Evolutionary conservation across 2,888 invertebrate species (phyloP), one percentile per base, ranked within the genome.

Genomic region (Leptopterna dolabrata): DNA sequence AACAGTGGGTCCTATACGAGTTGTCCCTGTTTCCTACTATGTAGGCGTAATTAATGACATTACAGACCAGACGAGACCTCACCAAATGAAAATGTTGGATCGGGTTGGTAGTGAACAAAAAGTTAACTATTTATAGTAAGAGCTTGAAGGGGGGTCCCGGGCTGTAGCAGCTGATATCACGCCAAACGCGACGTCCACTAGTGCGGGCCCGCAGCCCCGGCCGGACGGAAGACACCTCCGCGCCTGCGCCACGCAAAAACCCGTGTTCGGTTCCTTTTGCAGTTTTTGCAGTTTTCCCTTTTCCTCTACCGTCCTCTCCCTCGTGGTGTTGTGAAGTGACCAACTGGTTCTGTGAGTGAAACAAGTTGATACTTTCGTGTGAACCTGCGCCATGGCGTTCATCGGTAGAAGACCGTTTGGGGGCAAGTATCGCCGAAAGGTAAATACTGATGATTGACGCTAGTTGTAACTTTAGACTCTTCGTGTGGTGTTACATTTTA

Each of bases 61-160:
- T 11, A 27, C 63, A 24, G 63, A 63, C 63, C 13, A 63, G 63
- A 63, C 63, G 24, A 11, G 63, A 24, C 63, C 63, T 63, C 63
- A 63, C 63, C 63, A 24, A 24, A 63, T 24, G 63, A 63, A 63
- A 63, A 63, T 24, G 63, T 13, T 63, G 24, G 63, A 63, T 63
- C 63, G 63, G 63, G 19, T 24, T 24, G 63, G 63, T 63, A 27
- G 63, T 63, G 63, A 63, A 63, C 63, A 63, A 63, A 47, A 63
- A 63, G 63, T 51, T 81, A 47, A 83, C 83, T 83, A 83, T 83
- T 83, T 83, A 83, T 83, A 83, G 83, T 63, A 41, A 80, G 83
- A 83, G 83, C 83, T 63, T 70, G 41, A 63, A 83, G 83, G 19
- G 55, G 70, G 63, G 83, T 27, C 63, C 78, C 78, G 78, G 78